phyloP scores from a whole-genome alignment of 2,113 vertebrate species.

The Chaetorhynchus papuensis region DNA sequence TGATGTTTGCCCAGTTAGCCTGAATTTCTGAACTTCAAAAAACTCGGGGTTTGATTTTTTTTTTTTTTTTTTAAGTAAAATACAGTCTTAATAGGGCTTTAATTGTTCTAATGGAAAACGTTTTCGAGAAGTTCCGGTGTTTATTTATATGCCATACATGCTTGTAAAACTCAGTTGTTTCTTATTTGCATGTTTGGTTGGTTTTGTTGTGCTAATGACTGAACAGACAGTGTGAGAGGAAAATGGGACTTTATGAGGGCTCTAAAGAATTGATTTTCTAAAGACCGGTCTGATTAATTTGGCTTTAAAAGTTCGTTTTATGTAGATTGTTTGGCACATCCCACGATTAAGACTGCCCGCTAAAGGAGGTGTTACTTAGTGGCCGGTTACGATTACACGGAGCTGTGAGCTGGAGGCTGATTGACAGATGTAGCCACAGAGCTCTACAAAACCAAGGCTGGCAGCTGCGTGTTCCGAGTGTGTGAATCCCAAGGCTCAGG shows the following conservation, averaged over 20 bases:
- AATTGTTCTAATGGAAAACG: neutral
- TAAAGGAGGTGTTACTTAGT: no score
- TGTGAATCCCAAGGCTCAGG: rapidly evolving
- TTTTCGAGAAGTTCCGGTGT: neutral
- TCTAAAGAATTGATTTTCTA: neutral
- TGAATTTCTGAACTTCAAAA: neutral
- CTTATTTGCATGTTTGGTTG: neutral
- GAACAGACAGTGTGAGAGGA: no score
- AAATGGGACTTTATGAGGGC: neutral
- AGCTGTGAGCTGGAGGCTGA: neutral
- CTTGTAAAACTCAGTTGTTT: neutral
- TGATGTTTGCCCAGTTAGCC: neutral
- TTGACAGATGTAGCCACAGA: rapidly evolving
- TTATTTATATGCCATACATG: neutral
- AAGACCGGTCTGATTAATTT: neutral
- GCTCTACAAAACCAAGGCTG: neutral
- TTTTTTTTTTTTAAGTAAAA: neutral
- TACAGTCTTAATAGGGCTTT: neutral
- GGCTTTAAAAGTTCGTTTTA: neutral
- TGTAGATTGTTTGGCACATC: neutral
- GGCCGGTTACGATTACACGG: rapidly evolving
- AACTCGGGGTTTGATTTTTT: rapidly evolving
- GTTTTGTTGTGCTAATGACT: neutral
- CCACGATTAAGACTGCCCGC: rapidly evolving
- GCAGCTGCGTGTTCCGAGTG: rapidly evolving